These are phyloP conservation scores for Cryptoblepharus egeriae DNA, from an alignment of 2,797 vertebrate species.

Conservation along the genomic window DNA sequence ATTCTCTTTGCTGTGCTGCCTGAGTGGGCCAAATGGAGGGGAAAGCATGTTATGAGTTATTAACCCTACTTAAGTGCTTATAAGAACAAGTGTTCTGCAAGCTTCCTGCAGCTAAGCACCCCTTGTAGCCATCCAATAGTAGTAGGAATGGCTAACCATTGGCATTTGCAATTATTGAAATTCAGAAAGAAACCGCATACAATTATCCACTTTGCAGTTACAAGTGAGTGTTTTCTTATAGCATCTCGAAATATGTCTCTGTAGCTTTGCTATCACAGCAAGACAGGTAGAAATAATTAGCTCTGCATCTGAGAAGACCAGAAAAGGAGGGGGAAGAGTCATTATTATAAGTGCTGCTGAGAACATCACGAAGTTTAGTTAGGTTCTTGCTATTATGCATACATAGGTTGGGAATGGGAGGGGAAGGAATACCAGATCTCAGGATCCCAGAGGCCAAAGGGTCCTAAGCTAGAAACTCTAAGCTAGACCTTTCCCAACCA, in stretches of 20 bases:
- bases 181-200: background rate
- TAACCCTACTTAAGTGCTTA: background rate
- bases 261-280: conserved; percentile 27
- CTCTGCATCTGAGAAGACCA: background rate
- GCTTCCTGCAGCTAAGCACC: background rate
- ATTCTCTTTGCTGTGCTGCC: background rate
- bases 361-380: conserved; percentile 9
- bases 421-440: background rate
- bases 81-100: background rate
- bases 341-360: background rate
- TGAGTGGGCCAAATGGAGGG: background rate
- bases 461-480: too few relatives aligned
- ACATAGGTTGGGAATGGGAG: background rate
- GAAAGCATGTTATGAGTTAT: background rate
- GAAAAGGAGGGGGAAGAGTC: background rate
- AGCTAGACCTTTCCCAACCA: too few relatives aligned
- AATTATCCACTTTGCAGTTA: background rate
- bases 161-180: background rate
- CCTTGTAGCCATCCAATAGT: background rate
- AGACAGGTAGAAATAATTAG: conserved; percentile 25
- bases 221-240: background rate
- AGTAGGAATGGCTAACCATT: background rate
- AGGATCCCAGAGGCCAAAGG: background rate
- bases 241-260: background rate
- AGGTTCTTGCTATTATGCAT: background rate